Evolutionary conservation across 64 coral and sea anemone species (phyloP).

Genomic region (Anthopleura sola): DNA sequence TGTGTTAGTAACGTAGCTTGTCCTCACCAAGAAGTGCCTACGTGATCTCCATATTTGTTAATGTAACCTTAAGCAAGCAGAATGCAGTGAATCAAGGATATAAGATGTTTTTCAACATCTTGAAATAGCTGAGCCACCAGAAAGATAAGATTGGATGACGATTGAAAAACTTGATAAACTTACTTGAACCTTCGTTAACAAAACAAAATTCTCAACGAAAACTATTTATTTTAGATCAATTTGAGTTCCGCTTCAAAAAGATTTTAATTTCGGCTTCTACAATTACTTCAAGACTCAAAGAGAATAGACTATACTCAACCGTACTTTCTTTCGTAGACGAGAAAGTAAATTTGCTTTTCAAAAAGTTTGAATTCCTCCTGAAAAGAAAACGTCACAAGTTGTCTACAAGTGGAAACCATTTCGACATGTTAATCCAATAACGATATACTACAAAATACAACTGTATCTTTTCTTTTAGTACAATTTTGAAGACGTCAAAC

Average conservation of each 20-base stretch:
- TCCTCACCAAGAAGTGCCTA: background rate
- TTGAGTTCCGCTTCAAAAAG: background rate
- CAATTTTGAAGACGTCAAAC: background rate
- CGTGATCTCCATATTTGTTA: background rate
- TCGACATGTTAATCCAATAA: background rate
- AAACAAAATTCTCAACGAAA: background rate
- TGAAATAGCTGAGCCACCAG: background rate
- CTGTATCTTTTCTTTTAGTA: background rate
- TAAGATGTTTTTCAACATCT: background rate
- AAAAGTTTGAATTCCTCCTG: background rate
- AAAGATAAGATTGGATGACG: background rate
- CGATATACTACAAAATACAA: background rate
- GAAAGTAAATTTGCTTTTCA: background rate
- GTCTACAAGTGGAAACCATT: background rate
- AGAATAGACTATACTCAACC: background rate
- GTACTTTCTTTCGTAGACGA: background rate
- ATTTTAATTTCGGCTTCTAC: background rate
- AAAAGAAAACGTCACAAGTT: background rate
- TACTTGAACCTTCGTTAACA: background rate
- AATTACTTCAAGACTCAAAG: no score
- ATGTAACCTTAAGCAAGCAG: background rate
- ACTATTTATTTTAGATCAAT: slow-evolving; percentile 4
- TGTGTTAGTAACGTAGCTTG: no score
- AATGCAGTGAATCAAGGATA: background rate
- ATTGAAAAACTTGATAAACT: background rate